Evolutionary conservation across 2,888 invertebrate genomes (phyloP), one percentile per base, ranked within the genome.

Genomic region (Candidula unifasciata): DNA sequence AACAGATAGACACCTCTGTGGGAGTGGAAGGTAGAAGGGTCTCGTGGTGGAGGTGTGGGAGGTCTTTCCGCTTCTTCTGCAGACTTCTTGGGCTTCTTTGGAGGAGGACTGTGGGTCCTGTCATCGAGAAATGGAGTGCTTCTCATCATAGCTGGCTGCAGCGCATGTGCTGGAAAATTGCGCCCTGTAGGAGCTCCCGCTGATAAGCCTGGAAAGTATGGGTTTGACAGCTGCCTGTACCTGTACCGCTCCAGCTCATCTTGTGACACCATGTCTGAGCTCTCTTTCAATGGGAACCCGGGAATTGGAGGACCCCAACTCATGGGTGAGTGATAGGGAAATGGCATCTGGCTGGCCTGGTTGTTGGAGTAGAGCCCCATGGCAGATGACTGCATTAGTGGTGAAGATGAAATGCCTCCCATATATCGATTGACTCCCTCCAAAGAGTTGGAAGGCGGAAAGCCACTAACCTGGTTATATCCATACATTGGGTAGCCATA

Each of bases 401-500:
- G 83, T 27, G 83, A 83, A 2, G 83, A 83, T n/a, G 83, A 83
- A 57, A 83, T 83, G n/a, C 83, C 83, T n/a, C 83, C 76, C 83
- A 83, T 83, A 60, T 83, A 83, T 13, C 83, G 83, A 37, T 83
- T 83, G 16, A 83, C 77, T 33, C 83, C 83, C 54, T 83, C 83
- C 21, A 83, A 27, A 18, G 83, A 83, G 60, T 71, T 83, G 57
- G 83, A 68, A 10, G 83, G 16, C 8, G 83, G 83, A 37, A 83
- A 83, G 30, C 83, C 83, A 79, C 83, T 60, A 8, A 83, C 79
- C 54, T 83, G 83, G 60, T 83, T 83, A 37, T 83, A 83, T 3
- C 83, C 83, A 79, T 83, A 83, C 83, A 83, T 83, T 5, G 83
- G 83, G 64, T 83, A 83, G 18, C 83, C 83, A 60, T 83, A 83